Conservation (phyloP, 2,888 invertebrate genomes). For the Portevinia maculata region DNA sequence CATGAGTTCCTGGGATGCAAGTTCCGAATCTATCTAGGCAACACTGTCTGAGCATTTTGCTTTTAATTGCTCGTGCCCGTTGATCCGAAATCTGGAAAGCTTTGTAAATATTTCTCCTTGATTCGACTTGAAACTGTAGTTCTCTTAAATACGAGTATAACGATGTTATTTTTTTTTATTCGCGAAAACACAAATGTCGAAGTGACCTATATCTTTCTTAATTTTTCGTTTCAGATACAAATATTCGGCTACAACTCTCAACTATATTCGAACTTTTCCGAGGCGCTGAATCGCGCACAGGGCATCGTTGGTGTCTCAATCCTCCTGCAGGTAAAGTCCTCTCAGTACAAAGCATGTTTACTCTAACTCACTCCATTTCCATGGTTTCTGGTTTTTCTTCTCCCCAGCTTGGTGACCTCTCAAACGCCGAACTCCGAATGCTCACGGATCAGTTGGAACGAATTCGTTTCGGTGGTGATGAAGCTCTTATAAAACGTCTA, state of each 20-base stretch:
- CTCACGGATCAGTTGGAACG: conserved; percentile 96
- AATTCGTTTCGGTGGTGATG: conserved; percentile 95
- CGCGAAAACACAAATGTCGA: neutral
- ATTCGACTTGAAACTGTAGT: no score
- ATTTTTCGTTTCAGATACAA: conserved; percentile 89
- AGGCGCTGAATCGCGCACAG: conserved; percentile 96
- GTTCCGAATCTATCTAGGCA: no score
- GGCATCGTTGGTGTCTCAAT: conserved; percentile 97
- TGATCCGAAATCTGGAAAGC: no score
- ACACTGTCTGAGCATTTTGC: no score
- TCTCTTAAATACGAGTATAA: no score
- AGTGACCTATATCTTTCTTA: neutral
- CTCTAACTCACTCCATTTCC: neutral
- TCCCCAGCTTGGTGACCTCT: conserved; percentile 92
- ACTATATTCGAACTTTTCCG: conserved; percentile 97
- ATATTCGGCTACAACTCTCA: conserved; percentile 99
- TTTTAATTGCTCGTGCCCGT: no score
- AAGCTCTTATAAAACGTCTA: conserved; percentile 92
- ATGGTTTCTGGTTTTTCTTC: neutral
- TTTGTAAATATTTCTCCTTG: no score
- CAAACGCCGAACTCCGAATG: conserved; percentile 95
- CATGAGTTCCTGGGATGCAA: no score
- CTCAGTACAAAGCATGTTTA: no score
- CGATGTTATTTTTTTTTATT: no score
- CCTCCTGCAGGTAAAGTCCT: conserved; percentile 91